Evolutionary conservation across 1,140 invertebrate species (phyloP).

Genomic region (Palaemon carinicauda): DNA sequence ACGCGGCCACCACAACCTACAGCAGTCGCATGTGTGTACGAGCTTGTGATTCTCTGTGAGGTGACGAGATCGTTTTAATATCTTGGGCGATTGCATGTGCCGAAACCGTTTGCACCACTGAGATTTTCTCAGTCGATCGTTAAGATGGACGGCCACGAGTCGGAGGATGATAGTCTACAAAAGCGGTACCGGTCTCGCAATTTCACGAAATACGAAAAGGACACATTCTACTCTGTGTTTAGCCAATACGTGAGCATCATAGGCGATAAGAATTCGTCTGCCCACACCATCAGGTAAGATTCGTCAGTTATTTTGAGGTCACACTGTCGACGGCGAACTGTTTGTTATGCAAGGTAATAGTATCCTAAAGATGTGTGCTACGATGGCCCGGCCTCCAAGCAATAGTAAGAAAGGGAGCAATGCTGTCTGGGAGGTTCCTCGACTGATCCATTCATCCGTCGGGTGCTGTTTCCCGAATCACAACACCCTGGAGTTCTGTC

Average conservation of each 20-base stretch:
- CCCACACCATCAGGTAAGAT: slow-evolving; percentile 20
- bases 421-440: too few species aligned
- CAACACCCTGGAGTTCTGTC: too few species aligned
- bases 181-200: slow-evolving; percentile 33
- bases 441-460: too few species aligned
- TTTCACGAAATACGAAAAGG: slow-evolving; percentile 44
- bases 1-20: background rate
- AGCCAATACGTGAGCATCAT: slow-evolving; percentile 11
- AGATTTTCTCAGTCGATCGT: background rate
- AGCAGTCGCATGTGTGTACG: background rate
- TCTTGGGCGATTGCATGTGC: background rate
- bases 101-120: background rate
- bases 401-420: too few species aligned
- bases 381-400: too few species aligned
- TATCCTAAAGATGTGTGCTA: too few species aligned
- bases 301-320: too few species aligned
- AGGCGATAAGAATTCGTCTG: slow-evolving; percentile 13
- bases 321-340: too few species aligned
- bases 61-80: background rate
- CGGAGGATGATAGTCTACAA: background rate
- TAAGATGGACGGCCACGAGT: background rate
- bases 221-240: slow-evolving; percentile 36
- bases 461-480: too few species aligned
- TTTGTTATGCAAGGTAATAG: too few species aligned
- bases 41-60: slow-evolving; percentile 23